A percentile compares a stretch with the other conserved stretches of the same genome.
phyloP scores from a whole-genome alignment of 2,888 invertebrate genomes.

The Epirrhoe tristata region DNA sequence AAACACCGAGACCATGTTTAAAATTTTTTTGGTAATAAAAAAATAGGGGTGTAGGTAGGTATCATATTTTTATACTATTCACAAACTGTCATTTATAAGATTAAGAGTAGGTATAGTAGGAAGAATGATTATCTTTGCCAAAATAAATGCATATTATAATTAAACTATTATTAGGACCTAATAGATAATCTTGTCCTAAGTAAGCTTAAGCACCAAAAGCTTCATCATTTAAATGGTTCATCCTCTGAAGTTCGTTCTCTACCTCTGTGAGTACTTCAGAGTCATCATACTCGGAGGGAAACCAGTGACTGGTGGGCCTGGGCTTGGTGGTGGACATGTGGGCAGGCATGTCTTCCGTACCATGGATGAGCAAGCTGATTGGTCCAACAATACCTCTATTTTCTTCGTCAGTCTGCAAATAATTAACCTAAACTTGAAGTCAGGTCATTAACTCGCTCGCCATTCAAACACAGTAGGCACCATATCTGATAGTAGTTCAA shows the following conservation, averaged over 20 bases:
- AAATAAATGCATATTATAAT: no score
- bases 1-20: no score
- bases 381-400: conserved; percentile 87
- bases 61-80: no score
- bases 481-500: no score
- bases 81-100: no score
- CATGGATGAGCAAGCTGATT: conserved; percentile 88
- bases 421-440: not conserved
- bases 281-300: conserved; percentile 33
- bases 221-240: conserved; percentile 64
- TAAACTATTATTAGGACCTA: not conserved
- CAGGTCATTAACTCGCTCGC: no score
- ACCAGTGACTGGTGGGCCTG: conserved; percentile 75
- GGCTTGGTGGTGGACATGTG: conserved; percentile 76
- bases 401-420: conserved; percentile 63
- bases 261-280: conserved; percentile 60
- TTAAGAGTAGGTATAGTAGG: no score
- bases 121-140: no score
- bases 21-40: no score
- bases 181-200: no score
- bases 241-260: conserved; percentile 68
- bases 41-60: no score
- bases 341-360: conserved; percentile 87
- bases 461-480: no score
- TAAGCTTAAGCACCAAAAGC: conserved; percentile 32